Conservation (phyloP, 2,888 invertebrate species). For the Pollenia amentaria region DNA sequence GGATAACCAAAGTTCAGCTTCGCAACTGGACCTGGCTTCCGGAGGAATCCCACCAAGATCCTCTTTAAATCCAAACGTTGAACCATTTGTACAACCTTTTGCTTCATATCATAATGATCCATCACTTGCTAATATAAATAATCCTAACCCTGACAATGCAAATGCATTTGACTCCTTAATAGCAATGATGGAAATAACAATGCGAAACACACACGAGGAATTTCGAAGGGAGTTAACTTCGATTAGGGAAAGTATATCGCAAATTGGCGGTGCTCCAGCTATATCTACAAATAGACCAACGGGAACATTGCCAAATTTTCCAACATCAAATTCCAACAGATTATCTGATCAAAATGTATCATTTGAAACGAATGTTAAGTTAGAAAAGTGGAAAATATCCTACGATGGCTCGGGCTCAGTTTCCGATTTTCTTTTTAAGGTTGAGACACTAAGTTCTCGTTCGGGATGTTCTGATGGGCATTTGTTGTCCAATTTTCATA, state of each 20-base stretch:
- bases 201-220: background rate
- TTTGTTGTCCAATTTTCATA: no score
- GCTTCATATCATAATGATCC: background rate
- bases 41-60: background rate
- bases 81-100: no score
- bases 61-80: background rate
- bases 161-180: background rate
- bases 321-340: no score
- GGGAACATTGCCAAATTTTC: no score
- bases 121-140: background rate
- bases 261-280: constrained; percentile 2
- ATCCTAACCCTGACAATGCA: background rate
- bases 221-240: background rate
- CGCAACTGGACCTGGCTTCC: background rate
- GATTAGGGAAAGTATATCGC: constrained; percentile 1
- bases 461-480: no score
- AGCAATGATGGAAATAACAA: background rate
- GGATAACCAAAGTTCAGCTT: background rate
- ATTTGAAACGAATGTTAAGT: no score
- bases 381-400: no score
- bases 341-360: no score
- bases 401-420: constrained; percentile 16
- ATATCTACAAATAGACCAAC: no score
- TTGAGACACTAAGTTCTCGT: no score
- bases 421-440: no score